A percentile compares a stretch with the other conserved stretches of the same genome.
phyloP scores from a whole-genome alignment of 2,113 vertebrate species.

The Solenodon paradoxus region DNA sequence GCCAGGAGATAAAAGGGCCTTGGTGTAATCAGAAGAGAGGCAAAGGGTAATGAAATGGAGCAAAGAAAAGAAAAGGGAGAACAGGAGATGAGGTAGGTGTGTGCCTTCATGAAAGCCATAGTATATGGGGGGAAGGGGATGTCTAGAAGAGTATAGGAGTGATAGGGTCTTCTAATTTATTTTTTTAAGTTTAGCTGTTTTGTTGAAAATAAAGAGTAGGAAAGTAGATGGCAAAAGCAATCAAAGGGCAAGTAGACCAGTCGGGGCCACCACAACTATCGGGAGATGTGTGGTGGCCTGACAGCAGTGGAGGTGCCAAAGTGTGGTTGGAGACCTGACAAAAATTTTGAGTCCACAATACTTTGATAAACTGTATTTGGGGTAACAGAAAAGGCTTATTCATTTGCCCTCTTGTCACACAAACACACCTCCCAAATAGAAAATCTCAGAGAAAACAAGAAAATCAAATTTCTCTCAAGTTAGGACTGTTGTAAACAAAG shows the following conservation, averaged over 20 bases:
- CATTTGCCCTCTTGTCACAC: not conserved
- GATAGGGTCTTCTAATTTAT: not conserved
- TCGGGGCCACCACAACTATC: not conserved
- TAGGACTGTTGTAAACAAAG: not conserved
- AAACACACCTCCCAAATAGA: not conserved
- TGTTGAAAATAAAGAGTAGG: not conserved
- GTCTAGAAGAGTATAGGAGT: not conserved
- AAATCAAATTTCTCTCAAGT: not conserved
- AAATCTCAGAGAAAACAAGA: not conserved
- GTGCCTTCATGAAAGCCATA: not conserved
- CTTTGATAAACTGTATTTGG: not conserved
- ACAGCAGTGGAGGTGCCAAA: not conserved
- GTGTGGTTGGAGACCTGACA: not conserved
- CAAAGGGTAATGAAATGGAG: not conserved
- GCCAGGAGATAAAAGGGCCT: not conserved
- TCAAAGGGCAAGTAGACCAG: not conserved
- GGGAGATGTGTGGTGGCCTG: not conserved
- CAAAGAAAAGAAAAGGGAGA: not conserved
- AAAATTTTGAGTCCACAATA: not conserved
- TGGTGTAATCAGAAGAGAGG: not conserved
- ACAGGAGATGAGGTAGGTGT: not conserved
- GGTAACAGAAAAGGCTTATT: not conserved
- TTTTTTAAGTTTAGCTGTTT: not conserved
- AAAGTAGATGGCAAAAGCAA: not conserved
- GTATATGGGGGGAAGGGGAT: no score